Base-by-base conservation (phyloP, 2,797 vertebrate species). In the Darevskia mixta region DNA sequence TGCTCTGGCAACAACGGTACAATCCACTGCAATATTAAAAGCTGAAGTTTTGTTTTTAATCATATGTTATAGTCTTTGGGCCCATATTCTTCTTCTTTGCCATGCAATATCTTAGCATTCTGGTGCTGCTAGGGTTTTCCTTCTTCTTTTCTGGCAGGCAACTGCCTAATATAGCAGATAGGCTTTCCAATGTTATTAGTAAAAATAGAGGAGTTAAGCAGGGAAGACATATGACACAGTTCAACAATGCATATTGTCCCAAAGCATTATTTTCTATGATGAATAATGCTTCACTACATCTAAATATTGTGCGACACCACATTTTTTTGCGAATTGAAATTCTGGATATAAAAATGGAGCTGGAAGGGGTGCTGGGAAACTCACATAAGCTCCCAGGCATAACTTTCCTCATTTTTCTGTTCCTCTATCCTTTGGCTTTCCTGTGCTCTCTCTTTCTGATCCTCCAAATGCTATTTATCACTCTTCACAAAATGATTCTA, bases 1-100 rank as follows among this genome's bases (percentile, higher is more conserved):
- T 73, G 5, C 32, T 94, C 76, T 75, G 90, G 92, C 81, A 91
- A 93, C 93, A 90, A 73, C 87, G 91, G 91, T 77, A 94, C 92
- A 90, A 88, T 94, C 92, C 86, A 89, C 85, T 87, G 87, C 86
- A 93, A 86, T 15, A 8, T 64, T 86, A 86, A 81, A 77, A 71
- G 58, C 81, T 76, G 29, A 78, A 45, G 43, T 45, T 87, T 88
- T 17, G 88, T 83, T 94, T 88, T 80, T 72, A 84, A n/a, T 61
- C n/a, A 25, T 86, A 94, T 71, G n/a, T 1, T n/a, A 90, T 85
- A 90, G 93, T 82, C 85, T 94, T 92, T 92, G 84, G 81, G 93
- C 87, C 32, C 88, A 94, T 92, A 38, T 81, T 58, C 71, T 81
- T 58, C 76, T 82, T 27, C 58, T 88, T 90, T 90, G 85, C 45